phyloP scores from a whole-genome alignment of 2,113 vertebrate species.

The Myrmecophaga tridactyla region DNA sequence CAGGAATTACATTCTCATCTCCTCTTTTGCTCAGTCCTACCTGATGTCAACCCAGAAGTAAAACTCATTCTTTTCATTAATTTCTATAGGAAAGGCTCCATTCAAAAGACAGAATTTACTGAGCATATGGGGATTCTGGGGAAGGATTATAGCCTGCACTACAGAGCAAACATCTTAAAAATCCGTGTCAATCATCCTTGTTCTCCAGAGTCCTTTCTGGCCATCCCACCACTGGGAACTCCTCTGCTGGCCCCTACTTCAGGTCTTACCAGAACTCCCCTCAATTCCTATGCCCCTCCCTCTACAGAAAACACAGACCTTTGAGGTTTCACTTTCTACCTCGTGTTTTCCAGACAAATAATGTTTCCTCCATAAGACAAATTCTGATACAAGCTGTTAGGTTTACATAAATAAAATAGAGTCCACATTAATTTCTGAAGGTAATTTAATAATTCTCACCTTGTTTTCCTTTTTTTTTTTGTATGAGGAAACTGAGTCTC shows the following conservation, averaged over 20 bases:
- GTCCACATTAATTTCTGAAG: background rate
- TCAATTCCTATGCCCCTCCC: background rate
- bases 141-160: background rate
- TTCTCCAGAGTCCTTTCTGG: background rate
- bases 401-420: background rate
- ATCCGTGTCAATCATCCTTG: background rate
- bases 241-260: background rate
- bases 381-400: background rate
- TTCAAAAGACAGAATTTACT: background rate
- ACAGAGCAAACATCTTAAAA: background rate
- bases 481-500: background rate
- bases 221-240: background rate
- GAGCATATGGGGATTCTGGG: background rate
- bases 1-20: background rate
- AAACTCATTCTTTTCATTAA: background rate
- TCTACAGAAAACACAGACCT: background rate
- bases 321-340: background rate
- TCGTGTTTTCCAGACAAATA: conserved; percentile 41
- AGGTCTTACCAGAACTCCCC: background rate
- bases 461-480: background rate
- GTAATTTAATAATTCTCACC: background rate
- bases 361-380: background rate
- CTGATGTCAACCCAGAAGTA: background rate
- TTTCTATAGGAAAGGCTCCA: background rate
- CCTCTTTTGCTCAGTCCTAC: background rate